Evolutionary conservation across 2,888 invertebrate species (phyloP).

Genomic region (Erebia palarica): DNA sequence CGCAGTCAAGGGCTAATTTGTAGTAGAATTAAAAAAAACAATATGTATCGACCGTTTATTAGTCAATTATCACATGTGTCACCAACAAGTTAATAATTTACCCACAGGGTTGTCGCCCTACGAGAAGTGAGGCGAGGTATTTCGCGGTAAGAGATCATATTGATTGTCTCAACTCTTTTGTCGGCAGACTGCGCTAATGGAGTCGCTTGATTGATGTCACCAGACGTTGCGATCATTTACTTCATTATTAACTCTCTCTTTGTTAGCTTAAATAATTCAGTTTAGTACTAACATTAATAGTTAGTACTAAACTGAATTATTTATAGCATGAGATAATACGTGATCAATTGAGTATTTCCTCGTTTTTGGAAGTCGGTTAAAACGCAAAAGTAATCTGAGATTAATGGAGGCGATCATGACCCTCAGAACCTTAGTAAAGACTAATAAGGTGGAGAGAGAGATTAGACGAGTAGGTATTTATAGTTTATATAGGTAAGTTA

Average conservation of each 20-base stretch:
- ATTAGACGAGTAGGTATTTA: no score
- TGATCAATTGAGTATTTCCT: neutral
- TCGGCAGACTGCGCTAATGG: slow-evolving; percentile 44
- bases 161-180: slow-evolving; percentile 51
- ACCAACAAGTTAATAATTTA: neutral
- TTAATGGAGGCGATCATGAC: no score
- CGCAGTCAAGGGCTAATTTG: no score
- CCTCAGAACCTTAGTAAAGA: no score
- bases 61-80: neutral
- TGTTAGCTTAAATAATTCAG: slow-evolving; percentile 7
- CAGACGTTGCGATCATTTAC: slow-evolving; percentile 43
- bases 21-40: no score
- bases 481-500: no score
- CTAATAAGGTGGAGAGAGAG: no score
- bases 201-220: slow-evolving; percentile 47
- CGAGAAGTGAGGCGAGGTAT: slow-evolving; percentile 26
- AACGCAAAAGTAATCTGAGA: no score
- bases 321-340: neutral
- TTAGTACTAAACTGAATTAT: neutral
- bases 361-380: no score
- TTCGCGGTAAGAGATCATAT: slow-evolving; percentile 42
- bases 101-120: slow-evolving; percentile 25
- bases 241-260: slow-evolving; percentile 42
- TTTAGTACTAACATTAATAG: neutral
- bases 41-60: neutral